These are phyloP conservation scores for Heloderma charlesbogerti DNA, from an alignment of 2,113 vertebrate genomes.

Conservation along the genomic window DNA sequence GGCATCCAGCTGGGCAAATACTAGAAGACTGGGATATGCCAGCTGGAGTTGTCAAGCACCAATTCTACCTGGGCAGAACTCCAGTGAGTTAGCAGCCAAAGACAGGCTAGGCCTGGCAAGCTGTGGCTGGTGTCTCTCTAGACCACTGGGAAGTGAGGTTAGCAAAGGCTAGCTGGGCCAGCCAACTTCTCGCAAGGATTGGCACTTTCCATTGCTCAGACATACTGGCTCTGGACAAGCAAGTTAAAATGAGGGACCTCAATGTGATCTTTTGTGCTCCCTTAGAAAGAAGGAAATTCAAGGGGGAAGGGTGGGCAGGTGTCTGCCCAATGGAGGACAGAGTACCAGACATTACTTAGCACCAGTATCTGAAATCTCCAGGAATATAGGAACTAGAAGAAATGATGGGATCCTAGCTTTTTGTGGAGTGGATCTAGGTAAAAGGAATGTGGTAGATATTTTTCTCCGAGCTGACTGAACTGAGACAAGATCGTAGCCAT, in stretches of 20 bases:
- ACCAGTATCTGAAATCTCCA: neutral
- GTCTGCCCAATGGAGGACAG: neutral
- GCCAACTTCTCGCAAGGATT: constrained; percentile 14
- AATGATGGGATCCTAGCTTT: neutral
- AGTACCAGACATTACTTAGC: neutral
- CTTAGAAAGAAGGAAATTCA: neutral
- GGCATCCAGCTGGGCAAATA: constrained; percentile 18
- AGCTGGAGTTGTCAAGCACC: constrained; percentile 27
- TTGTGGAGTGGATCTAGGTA: neutral
- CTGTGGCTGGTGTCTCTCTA: neutral
- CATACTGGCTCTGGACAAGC: neutral
- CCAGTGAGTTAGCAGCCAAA: constrained; percentile 29
- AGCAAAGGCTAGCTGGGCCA: constrained; percentile 5
- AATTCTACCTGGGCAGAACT: constrained; percentile 27
- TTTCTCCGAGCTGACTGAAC: neutral
- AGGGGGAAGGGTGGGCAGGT: neutral
- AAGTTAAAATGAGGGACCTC: neutral
- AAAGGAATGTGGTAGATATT: neutral
- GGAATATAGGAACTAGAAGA: neutral
- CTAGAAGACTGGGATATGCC: constrained; percentile 20
- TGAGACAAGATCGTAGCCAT: neutral
- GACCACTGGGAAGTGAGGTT: constrained; percentile 16
- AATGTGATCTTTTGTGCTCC: neutral
- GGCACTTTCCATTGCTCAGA: neutral
- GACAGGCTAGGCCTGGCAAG: constrained; percentile 6